A percentile compares a stretch with the other conserved stretches of the same genome.
Conservation (phyloP, 2,113 vertebrate genomes). For the Galemys pyrenaicus region DNA sequence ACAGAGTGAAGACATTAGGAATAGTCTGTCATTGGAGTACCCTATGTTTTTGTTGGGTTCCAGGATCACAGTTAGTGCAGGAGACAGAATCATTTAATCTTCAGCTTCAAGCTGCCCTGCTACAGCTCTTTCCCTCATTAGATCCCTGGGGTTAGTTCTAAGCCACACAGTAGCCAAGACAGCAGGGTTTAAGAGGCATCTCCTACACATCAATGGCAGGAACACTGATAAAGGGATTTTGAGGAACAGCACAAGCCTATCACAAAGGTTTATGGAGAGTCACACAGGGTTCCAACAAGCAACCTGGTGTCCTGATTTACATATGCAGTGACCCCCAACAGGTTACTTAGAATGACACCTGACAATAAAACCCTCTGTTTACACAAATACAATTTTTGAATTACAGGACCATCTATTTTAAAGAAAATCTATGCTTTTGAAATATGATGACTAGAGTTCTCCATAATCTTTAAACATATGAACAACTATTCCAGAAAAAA, state of each 20-base stretch:
- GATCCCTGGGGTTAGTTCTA: conserved; percentile 15
- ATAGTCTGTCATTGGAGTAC: not conserved
- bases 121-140: conserved; percentile 43
- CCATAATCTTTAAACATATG: not conserved
- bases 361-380: not conserved
- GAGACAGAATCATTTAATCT: not conserved
- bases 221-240: not conserved
- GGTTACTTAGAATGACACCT: not conserved
- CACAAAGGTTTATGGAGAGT: not conserved
- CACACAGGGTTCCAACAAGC: not conserved
- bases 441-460: not conserved
- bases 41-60: not conserved
- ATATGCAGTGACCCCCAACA: not conserved
- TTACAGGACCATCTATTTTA: not conserved
- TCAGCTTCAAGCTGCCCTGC: not conserved
- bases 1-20: not conserved
- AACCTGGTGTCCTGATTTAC: not conserved
- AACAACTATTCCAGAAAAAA: not conserved
- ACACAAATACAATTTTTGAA: not conserved
- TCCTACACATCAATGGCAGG: not conserved
- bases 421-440: conserved; percentile 35
- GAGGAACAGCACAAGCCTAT: not conserved
- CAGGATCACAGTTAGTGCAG: not conserved
- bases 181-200: not conserved
- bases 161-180: conserved; percentile 16